phyloP scores from a whole-genome alignment of 2,797 vertebrate species.

The Kryptolebias ocellatus region DNA sequence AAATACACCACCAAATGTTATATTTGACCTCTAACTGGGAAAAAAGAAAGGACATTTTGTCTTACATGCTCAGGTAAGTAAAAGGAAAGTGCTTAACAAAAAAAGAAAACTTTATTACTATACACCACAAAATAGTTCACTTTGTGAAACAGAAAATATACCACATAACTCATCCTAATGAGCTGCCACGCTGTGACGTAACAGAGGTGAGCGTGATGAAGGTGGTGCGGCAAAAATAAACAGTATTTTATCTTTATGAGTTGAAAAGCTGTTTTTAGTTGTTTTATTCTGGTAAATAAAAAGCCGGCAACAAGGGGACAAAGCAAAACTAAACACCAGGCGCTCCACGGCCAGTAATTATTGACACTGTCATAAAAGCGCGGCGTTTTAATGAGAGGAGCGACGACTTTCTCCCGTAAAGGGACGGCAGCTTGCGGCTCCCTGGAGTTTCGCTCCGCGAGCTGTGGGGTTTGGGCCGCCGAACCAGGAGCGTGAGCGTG shows the following conservation, averaged over 20 bases:
- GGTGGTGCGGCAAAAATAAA: too few species aligned
- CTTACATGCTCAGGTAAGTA: too few species aligned
- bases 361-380: not conserved
- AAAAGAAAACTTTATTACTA: too few species aligned
- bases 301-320: not conserved
- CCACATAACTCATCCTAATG: too few species aligned
- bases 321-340: not conserved
- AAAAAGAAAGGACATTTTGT: not conserved
- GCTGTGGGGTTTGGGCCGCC: constrained; percentile 52
- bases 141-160: too few species aligned
- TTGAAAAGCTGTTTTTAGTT: too few species aligned
- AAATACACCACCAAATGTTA: not conserved
- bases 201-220: too few species aligned
- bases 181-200: too few species aligned
- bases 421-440: constrained; percentile 50
- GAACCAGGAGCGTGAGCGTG: constrained; percentile 46
- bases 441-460: constrained; percentile 60
- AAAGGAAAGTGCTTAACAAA: too few species aligned
- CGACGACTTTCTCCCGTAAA: constrained; percentile 4
- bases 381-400: not conserved
- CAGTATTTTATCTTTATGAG: too few species aligned
- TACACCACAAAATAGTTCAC: too few species aligned
- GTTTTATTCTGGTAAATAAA: too few species aligned
- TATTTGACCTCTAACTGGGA: not conserved
- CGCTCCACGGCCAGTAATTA: not conserved